Percentiles rank a stretch among this genome's conserved stretches.
Evolutionary conservation across 2,113 vertebrate genomes (phyloP).

Genomic region (Poeciliopsis occidentalis): DNA sequence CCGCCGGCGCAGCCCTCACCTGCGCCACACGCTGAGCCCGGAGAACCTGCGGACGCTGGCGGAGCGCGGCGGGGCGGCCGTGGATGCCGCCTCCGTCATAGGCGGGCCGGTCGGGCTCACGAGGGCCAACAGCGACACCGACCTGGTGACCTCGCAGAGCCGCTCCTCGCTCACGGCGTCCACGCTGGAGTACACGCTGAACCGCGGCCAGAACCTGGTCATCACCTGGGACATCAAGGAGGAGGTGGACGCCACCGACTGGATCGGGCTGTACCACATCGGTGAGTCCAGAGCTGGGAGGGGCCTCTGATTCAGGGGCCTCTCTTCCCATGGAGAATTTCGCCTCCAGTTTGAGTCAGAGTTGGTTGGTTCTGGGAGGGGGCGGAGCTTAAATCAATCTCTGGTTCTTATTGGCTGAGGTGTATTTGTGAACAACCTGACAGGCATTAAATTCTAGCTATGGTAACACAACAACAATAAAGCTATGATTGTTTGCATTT

Average conservation of each 20-base stretch:
- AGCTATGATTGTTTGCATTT: no score
- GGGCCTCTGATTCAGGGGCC: no score
- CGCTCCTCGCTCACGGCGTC: conserved; percentile 95
- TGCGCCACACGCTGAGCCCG: conserved; percentile 93
- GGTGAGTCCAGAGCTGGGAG: conserved; percentile 75
- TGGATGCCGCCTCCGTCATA: conserved; percentile 71
- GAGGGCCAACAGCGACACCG: conserved; percentile 96
- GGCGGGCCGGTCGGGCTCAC: conserved; percentile 81
- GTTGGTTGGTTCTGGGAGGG: no score
- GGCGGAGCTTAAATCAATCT: no score
- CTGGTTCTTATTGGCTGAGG: no score
- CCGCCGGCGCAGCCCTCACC: conserved; percentile 89
- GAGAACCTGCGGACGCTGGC: conserved; percentile 94
- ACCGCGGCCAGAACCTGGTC: conserved; percentile 92
- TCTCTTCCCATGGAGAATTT: no score
- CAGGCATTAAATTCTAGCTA: no score
- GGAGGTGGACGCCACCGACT: conserved; percentile 97
- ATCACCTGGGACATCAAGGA: conserved; percentile 99
- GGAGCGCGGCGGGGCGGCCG: conserved; percentile 78
- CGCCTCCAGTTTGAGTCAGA: no score
- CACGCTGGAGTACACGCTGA: conserved; percentile 91
- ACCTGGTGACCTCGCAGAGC: conserved; percentile 94
- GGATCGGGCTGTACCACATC: conserved; percentile 98
- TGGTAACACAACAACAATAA: no score
- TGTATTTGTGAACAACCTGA: no score